Base-by-base conservation (phyloP, 2,797 vertebrate genomes). In the Avahi laniger region DNA sequence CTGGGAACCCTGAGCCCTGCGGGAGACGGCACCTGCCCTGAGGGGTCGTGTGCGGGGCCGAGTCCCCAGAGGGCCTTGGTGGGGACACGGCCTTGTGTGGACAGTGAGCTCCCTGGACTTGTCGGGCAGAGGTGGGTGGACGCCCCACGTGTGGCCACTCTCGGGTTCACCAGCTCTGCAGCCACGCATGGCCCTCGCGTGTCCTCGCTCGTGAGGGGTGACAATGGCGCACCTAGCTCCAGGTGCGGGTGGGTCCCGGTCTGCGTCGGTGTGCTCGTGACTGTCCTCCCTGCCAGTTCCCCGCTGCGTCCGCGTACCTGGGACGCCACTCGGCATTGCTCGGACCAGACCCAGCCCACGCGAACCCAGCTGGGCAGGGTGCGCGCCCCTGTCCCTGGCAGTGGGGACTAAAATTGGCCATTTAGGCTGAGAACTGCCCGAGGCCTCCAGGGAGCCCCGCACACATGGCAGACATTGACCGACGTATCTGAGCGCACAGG, bases 181-280 rank as follows among this genome's bases (percentile, higher is more conserved):
- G 54, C 7, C 22, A 18, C 38, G 17, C 2, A 2, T 1, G 13
- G 22, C 26, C 11, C 9, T 7, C 2, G 2, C 0, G 9, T 9
- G 63, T 59, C 15, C 7, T 24, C 0, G 0, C 54, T 26, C 1
- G 26, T 2, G 0, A 46, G 65, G 46, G 0, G 3, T 78, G 61
- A 18, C 15, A 1, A 2, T 12, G 2, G 0, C 0, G 8, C 4
- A 4, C 4, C 8, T 7, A 4, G 30, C 30, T 33, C 78, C 13
- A 3, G 61, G 61, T 6, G 30, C 59, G 15, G 61, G 61, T 33
- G 30, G 13, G 5, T 33, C 13, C 61, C 15, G 5, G 61, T 30
- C 61, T 63, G 61, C 28, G 30, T 33, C 30, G 1, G 61, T 22
- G 2, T 7, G 61, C 14, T 33, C 7, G 14, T 33, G 14, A 17